phyloP scores from a whole-genome alignment of 2,797 vertebrate genomes.

The Halcyon chelicuti region DNA sequence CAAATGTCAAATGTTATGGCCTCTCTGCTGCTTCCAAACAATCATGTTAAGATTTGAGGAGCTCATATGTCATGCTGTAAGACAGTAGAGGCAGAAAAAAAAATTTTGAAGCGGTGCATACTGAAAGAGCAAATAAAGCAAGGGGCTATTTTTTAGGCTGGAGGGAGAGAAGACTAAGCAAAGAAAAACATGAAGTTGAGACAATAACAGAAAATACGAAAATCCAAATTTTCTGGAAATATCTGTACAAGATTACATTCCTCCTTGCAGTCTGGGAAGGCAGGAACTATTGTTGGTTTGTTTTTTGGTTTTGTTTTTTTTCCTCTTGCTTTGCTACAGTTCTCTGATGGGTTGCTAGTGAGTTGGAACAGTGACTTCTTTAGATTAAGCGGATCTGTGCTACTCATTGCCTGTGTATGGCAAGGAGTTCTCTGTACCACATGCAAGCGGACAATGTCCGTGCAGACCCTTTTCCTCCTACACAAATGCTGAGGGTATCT shows the following conservation, averaged over 20 bases:
- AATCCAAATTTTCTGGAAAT: neutral
- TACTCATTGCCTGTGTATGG: conserved; percentile 3
- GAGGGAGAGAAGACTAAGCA: neutral
- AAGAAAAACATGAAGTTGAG: neutral
- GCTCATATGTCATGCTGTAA: neutral
- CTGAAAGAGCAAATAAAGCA: neutral
- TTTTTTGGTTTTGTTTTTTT: neutral
- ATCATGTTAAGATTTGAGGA: neutral
- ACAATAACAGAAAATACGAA: neutral
- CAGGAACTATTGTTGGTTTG: too few species aligned
- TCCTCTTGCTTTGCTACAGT: neutral
- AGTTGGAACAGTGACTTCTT: conserved; percentile 3
- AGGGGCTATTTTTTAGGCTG: neutral
- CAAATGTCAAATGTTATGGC: neutral
- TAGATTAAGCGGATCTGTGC: neutral
- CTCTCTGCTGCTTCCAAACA: neutral
- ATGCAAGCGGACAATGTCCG: neutral
- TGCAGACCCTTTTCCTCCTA: conserved; percentile 47
- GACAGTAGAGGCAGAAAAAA: neutral
- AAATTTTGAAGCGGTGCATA: rapidly evolving
- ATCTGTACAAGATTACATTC: neutral
- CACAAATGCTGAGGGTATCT: conserved; percentile 55
- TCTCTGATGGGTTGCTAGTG: neutral
- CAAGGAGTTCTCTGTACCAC: conserved; percentile 11
- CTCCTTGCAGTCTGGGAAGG: too few species aligned